phyloP scores from a whole-genome alignment of 2,113 vertebrate genomes.

The Melospiza melodia region DNA sequence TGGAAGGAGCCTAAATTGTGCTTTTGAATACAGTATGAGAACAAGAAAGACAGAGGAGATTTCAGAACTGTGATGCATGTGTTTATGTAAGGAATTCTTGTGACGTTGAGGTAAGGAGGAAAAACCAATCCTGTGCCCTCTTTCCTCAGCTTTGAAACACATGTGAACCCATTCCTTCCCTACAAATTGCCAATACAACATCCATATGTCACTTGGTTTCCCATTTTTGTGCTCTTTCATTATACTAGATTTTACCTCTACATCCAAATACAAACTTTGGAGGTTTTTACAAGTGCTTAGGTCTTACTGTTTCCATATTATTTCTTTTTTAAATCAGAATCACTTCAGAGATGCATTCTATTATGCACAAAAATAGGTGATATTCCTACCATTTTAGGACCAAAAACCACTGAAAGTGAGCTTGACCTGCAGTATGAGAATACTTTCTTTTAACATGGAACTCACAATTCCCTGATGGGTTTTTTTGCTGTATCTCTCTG shows the following conservation, averaged over 20 bases:
- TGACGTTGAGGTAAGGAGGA: not conserved
- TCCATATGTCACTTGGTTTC: not conserved
- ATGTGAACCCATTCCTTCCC: not conserved
- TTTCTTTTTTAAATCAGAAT: not conserved
- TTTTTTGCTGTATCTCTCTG: not conserved
- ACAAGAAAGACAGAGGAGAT: not conserved
- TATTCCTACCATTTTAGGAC: not conserved
- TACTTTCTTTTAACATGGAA: not conserved
- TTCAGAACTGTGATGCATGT: not conserved
- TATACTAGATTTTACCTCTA: not conserved
- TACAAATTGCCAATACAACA: not conserved
- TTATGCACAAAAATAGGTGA: not conserved
- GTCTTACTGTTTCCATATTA: not conserved
- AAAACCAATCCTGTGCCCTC: not conserved
- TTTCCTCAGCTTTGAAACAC: not conserved
- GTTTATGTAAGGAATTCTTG: not conserved
- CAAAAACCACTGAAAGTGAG: not conserved
- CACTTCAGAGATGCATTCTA: not conserved
- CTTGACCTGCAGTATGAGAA: not conserved
- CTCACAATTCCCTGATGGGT: not conserved
- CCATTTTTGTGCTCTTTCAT: not conserved
- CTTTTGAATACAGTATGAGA: rapidly evolving
- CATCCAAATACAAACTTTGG: not conserved
- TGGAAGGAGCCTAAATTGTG: not conserved
- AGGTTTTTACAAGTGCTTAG: not conserved